Evolutionary conservation across 2,888 invertebrate genomes (phyloP).

Genomic region (Tetanocera ferruginea): DNA sequence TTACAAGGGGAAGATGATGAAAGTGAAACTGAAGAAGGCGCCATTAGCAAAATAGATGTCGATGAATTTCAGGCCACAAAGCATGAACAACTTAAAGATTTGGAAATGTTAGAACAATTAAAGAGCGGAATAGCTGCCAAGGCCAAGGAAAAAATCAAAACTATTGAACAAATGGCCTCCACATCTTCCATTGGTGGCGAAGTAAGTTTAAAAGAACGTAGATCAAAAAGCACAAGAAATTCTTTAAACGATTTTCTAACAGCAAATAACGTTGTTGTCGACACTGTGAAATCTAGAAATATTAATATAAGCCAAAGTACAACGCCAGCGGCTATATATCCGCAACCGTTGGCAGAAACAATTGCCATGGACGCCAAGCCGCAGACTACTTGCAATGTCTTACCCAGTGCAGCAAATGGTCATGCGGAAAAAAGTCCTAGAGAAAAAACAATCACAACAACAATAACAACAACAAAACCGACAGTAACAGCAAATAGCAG

Average conservation of each 20-base stretch:
- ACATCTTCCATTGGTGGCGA: constrained; percentile 48
- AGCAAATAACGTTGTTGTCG: constrained; percentile 64
- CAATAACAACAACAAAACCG: too few relatives aligned
- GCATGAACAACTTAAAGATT: constrained; percentile 76
- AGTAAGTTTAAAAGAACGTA: constrained; percentile 55
- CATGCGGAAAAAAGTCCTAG: constrained; percentile 59
- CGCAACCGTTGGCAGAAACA: constrained; percentile 53
- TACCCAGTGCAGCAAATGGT: constrained; percentile 59
- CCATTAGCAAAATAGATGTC: constrained; percentile 66
- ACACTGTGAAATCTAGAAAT: constrained; percentile 15
- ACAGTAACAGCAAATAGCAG: constrained; percentile 37
- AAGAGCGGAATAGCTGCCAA: constrained; percentile 78
- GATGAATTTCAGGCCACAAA: constrained; percentile 72
- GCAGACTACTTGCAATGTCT: constrained; percentile 59
- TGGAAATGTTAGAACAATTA: constrained; percentile 77
- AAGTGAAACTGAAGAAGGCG: constrained; percentile 72
- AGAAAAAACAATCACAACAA: constrained; percentile 48
- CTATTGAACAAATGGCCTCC: constrained; percentile 72
- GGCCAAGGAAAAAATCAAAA: constrained; percentile 76
- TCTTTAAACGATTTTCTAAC: constrained; percentile 70
- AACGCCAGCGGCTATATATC: constrained; percentile 54
- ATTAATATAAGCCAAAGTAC: constrained; percentile 39
- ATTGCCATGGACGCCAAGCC: constrained; percentile 53
- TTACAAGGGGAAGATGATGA: constrained; percentile 75
- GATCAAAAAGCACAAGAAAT: constrained; percentile 51